Conservation (phyloP, 2,797 vertebrate species). For the Clarias fuscus region DNA sequence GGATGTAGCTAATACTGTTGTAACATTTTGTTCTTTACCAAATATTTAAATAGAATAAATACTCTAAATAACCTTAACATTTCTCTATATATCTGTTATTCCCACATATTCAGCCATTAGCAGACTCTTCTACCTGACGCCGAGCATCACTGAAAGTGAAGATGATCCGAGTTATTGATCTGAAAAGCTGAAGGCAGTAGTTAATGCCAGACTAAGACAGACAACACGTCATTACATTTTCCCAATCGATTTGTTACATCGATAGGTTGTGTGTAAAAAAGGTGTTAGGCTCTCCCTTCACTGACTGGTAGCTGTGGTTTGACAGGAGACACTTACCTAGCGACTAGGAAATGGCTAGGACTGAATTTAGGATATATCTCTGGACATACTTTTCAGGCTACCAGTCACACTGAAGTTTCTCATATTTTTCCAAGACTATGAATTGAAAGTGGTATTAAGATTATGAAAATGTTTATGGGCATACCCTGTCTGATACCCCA, state of each 20-base stretch:
- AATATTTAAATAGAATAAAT: not conserved
- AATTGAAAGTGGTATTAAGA: not conserved
- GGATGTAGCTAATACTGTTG: not conserved
- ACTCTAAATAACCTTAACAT: not conserved
- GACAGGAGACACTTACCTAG: not conserved
- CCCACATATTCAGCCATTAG: not conserved
- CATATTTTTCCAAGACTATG: not conserved
- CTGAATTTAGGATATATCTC: not conserved
- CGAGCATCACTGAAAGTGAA: not conserved
- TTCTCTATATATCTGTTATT: not conserved
- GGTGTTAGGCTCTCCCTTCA: constrained; percentile 1
- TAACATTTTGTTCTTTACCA: not conserved
- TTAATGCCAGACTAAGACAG: not conserved
- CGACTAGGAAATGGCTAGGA: not conserved
- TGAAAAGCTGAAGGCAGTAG: not conserved
- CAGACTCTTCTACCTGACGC: not conserved
- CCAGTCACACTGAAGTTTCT: not conserved
- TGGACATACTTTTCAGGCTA: not conserved
- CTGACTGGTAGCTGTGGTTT: not conserved
- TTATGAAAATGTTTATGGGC: not conserved
- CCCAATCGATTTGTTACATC: not conserved
- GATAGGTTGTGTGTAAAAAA: not conserved
- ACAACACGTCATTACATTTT: not conserved
- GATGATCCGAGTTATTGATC: not conserved
- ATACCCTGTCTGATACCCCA: no score